Evolutionary conservation across 1,140 invertebrate genomes (phyloP), one percentile per base, ranked within the genome.

Genomic region (Philaenus spumarius): DNA sequence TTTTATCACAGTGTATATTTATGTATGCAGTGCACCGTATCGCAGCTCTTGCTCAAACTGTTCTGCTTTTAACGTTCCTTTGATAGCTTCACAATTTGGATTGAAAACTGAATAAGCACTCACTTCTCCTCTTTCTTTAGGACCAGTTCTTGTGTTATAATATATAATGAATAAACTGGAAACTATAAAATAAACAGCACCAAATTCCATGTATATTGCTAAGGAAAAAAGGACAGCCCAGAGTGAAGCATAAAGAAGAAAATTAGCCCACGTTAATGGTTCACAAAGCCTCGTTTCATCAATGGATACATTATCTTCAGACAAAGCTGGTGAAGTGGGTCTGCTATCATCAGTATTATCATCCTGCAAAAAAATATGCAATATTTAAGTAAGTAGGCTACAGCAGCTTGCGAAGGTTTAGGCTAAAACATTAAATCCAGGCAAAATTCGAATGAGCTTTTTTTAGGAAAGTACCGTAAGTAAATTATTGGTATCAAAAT

Each of bases 91-190:
- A 76, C 90, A 98, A 67, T 95, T 85, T 61, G 87, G 85, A 81
- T 99, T 98, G 70, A 98, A 98, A 0, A 98, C 95, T 54, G 95
- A 98, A 72, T 98, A 99, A 0, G 96, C 95, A 76, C 93, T 97
- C 0, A 89, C 71, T 80, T 95, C 90, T 34, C 84, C 84, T 42
- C 71, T 72, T 55, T 78, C 82, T 69, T 80, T 89, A 17, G 81
- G 80, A 7, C 78, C 75, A 2, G 86, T 87, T 45, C 90, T 74
- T 34, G 92, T 94, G 70, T 94, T 97, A 0, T 82, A 74, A 69
- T 82, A 97, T 45, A 98, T 90, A 19, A 89, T 80, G 64, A 89
- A 67, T 46, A 98, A 77, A 0, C 80, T 72, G 5, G 93, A 92
- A 7, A 91, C 55, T 39, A 90, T 80, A 67, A 97, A 86, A 72